Evolutionary conservation across 2,113 vertebrate genomes (phyloP).

Genomic region (Elaphurus davidianus): DNA sequence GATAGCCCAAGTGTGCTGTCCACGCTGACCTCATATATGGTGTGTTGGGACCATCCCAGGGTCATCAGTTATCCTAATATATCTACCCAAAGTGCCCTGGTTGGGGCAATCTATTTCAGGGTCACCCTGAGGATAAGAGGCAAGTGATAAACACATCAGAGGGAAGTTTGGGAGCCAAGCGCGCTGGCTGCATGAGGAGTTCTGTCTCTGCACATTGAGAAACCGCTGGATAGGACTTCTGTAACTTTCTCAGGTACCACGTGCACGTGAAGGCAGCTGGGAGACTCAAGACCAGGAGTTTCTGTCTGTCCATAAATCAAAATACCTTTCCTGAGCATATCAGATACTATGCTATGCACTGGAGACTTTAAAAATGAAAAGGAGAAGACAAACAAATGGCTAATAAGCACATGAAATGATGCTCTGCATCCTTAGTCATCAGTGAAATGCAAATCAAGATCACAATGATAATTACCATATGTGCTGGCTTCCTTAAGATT

Average conservation of each 20-base stretch:
- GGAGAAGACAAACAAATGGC: neutral
- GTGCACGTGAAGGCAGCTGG: neutral
- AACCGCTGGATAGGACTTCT: neutral
- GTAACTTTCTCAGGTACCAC: neutral
- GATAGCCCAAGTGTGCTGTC: neutral
- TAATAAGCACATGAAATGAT: neutral
- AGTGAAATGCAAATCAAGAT: neutral
- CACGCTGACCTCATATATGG: neutral
- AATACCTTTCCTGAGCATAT: neutral
- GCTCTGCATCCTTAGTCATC: neutral
- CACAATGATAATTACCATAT: neutral
- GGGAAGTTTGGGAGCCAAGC: neutral
- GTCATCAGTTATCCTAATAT: neutral
- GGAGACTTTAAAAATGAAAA: neutral
- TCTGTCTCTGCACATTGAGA: neutral
- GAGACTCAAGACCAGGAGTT: neutral
- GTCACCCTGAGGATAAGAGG: neutral
- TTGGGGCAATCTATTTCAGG: neutral
- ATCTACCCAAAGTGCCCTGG: neutral
- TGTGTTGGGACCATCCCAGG: neutral
- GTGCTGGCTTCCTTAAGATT: neutral
- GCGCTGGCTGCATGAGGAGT: fast-evolving
- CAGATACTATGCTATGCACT: neutral
- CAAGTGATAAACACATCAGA: neutral
- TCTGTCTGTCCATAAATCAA: neutral